Percentiles rank a stretch among this genome's conserved stretches.
Evolutionary conservation across 2,113 vertebrate species (phyloP).

Genomic region (Cyanocitta stelleri): DNA sequence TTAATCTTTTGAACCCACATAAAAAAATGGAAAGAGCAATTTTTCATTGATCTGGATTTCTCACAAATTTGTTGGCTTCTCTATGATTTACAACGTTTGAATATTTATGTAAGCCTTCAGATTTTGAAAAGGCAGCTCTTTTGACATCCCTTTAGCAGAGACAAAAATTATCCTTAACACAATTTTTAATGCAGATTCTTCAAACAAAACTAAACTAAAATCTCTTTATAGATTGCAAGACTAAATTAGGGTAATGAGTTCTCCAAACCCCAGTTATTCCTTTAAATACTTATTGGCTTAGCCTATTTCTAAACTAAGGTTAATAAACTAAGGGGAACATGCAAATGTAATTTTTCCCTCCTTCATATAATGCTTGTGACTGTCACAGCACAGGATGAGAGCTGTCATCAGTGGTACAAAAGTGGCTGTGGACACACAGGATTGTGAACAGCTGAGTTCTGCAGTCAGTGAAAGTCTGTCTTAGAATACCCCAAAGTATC

Average conservation of each 20-base stretch:
- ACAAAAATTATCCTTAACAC: background rate
- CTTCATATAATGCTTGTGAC: background rate
- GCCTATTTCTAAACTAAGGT: background rate
- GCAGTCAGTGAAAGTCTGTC: rapidly evolving
- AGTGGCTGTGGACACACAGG: background rate
- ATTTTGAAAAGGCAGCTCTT: background rate
- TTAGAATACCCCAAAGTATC: background rate
- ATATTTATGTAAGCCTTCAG: background rate
- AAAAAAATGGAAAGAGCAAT: background rate
- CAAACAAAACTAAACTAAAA: background rate
- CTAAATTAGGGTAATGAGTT: background rate
- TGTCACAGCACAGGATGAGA: background rate
- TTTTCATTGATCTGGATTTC: background rate
- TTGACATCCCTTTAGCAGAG: background rate
- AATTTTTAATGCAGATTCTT: background rate
- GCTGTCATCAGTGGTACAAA: background rate
- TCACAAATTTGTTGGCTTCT: background rate
- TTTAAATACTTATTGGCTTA: background rate
- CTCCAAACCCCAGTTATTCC: background rate
- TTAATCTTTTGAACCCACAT: background rate
- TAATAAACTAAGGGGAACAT: background rate
- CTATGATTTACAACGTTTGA: background rate
- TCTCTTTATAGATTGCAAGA: background rate
- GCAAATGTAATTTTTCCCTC: background rate
- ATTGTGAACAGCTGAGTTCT: background rate